Percentiles rank a stretch among this genome's conserved stretches.
Conservation (phyloP, 2,113 vertebrate species). For the Geococcyx californianus region DNA sequence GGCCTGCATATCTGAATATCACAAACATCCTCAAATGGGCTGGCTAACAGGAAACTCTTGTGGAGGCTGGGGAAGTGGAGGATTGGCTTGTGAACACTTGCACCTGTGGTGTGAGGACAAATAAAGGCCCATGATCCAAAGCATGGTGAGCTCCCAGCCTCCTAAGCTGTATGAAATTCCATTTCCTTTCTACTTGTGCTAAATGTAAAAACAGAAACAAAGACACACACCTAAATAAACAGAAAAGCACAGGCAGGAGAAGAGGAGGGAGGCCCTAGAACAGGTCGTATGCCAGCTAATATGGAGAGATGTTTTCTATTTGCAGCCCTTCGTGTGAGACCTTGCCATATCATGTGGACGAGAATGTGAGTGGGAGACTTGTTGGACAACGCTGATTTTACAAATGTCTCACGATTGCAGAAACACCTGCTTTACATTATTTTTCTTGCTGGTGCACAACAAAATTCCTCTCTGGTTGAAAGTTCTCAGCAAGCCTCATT, state of each 20-base stretch:
- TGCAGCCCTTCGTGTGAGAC: background rate
- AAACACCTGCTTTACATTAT: conserved; percentile 61
- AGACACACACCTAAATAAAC: conserved; percentile 68
- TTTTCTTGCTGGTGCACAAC: conserved; percentile 32
- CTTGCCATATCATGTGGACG: background rate
- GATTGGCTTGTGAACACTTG: background rate
- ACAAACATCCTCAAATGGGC: background rate
- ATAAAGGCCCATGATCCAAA: background rate
- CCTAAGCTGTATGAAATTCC: conserved; percentile 37
- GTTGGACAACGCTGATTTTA: conserved; percentile 5
- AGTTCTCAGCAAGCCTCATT: background rate
- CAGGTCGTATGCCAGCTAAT: conserved; percentile 15
- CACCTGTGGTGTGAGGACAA: background rate
- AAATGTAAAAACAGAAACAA: conserved; percentile 70
- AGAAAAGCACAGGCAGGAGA: conserved; percentile 54
- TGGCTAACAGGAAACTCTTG: background rate
- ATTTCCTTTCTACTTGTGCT: conserved; percentile 70
- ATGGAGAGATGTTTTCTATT: conserved; percentile 66
- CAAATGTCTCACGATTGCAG: conserved; percentile 20
- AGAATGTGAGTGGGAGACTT: conserved; percentile 47
- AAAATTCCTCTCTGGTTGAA: conserved; percentile 31
- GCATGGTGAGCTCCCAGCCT: conserved; percentile 9
- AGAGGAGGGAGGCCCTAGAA: conserved; percentile 35
- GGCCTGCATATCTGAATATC: background rate
- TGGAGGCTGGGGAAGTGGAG: background rate